Conservation (phyloP, 2,888 invertebrate species). For the Pyrrhosoma nymphula region DNA sequence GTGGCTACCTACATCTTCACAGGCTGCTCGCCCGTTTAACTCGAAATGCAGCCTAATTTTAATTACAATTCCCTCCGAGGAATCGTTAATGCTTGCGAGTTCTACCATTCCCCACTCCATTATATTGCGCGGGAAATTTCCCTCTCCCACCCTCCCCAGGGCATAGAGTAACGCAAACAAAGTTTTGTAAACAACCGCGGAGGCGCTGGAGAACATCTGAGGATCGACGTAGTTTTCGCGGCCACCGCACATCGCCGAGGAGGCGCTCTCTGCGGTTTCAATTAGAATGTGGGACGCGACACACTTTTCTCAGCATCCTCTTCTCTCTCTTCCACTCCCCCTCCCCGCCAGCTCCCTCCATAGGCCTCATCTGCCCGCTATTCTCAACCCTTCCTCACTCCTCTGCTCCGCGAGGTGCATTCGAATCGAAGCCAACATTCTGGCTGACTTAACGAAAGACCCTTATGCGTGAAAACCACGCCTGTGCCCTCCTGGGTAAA, state of each 20-base stretch:
- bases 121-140: constrained; percentile 2
- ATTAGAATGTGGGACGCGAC: constrained; percentile 62
- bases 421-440: not conserved
- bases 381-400: not conserved
- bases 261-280: constrained; percentile 61
- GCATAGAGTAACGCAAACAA: constrained; percentile 38
- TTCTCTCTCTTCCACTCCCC: constrained; percentile 13
- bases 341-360: not conserved
- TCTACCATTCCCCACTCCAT: not conserved
- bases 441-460: constrained; percentile 1
- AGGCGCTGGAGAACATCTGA: constrained; percentile 46
- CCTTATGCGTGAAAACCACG: constrained; percentile 11
- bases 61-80: not conserved
- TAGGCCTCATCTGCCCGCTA: not conserved
- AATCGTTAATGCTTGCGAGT: not conserved
- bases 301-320: constrained; percentile 45
- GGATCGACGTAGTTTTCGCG: constrained; percentile 62
- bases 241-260: constrained; percentile 36
- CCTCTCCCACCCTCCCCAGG: not conserved
- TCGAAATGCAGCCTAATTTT: not conserved
- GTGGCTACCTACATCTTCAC: not conserved
- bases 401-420: not conserved
- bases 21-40: not conserved
- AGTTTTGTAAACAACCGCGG: constrained; percentile 61
- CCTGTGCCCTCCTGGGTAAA: not conserved